Percentiles rank a stretch among this genome's conserved stretches.
phyloP scores from a whole-genome alignment of 2,888 invertebrate species.

The Atrina japonica region DNA sequence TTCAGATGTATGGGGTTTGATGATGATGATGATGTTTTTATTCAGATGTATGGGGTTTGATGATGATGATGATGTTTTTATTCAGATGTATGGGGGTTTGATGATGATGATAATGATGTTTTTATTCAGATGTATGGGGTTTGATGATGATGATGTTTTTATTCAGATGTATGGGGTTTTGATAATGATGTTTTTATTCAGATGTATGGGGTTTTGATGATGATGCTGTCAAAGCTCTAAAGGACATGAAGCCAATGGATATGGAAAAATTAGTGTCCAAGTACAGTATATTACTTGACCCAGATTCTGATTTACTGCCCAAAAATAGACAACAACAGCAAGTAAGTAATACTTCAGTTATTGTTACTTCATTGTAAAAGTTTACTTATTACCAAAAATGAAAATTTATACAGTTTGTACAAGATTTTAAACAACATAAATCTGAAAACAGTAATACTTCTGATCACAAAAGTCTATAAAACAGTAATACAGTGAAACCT shows the following conservation, averaged over 20 bases:
- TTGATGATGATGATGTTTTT: neutral
- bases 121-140: constrained; percentile 78
- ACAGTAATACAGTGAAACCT: no score
- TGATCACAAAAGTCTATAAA: no score
- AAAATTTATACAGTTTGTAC: no score
- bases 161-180: constrained; percentile 79
- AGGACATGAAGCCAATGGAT: constrained; percentile 77
- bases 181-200: constrained; percentile 42
- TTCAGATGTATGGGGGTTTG: neutral
- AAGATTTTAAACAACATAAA: no score
- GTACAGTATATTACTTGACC: constrained; percentile 75
- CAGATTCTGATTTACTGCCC: constrained; percentile 74
- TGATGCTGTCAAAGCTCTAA: constrained; percentile 76
- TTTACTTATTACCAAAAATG: no score
- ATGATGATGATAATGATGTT: constrained; percentile 2
- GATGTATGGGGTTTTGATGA: constrained; percentile 81
- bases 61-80: no score
- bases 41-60: no score
- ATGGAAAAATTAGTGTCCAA: constrained; percentile 69
- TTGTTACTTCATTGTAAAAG: no score
- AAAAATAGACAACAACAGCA: constrained; percentile 60
- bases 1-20: no score
- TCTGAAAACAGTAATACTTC: no score
- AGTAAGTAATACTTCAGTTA: no score
- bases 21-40: no score